Evolutionary conservation across 53 echinoderm and acorn worm species (phyloP).

Genomic region (Echinarachnius parma): DNA sequence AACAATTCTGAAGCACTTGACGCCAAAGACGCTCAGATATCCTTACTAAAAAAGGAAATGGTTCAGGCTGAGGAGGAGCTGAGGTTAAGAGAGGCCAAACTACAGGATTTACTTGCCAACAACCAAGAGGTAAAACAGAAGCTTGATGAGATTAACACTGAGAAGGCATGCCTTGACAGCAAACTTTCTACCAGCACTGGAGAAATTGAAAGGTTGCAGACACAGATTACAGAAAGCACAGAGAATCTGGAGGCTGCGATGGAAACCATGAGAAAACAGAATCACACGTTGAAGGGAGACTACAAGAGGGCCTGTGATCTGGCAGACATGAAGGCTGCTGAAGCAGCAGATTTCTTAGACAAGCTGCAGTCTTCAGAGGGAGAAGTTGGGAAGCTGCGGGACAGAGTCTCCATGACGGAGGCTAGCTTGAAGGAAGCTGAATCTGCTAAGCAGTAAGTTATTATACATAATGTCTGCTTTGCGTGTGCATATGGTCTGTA

Average conservation of each 20-base stretch:
- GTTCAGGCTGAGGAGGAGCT: constrained; percentile 30
- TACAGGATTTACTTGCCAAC: constrained; percentile 11
- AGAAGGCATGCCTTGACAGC: constrained; percentile 46
- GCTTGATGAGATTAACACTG: constrained; percentile 34
- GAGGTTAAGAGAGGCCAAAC: constrained; percentile 11
- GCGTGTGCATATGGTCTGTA: too few species aligned
- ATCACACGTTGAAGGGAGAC: constrained; percentile 56
- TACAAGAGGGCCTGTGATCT: constrained; percentile 89
- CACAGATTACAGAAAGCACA: constrained; percentile 27
- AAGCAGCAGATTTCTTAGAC: constrained; percentile 74
- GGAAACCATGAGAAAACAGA: constrained; percentile 51
- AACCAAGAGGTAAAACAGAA: constrained; percentile 47
- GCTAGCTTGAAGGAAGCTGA: constrained; percentile 52
- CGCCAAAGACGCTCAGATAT: constrained; percentile 40
- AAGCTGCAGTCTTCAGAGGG: constrained; percentile 63
- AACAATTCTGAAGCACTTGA: constrained; percentile 44
- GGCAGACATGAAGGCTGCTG: constrained; percentile 58
- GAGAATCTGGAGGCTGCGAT: constrained; percentile 54
- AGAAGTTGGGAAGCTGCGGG: constrained; percentile 65
- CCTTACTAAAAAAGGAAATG: constrained; percentile 9
- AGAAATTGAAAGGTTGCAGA: constrained; percentile 30
- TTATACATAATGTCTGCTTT: too few species aligned
- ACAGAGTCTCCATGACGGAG: constrained; percentile 63
- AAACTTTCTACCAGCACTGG: constrained; percentile 30
- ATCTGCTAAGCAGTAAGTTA: constrained; percentile 63